Evolutionary conservation across 2,888 invertebrate genomes (phyloP).

Genomic region (Chymomyza caudatula): DNA sequence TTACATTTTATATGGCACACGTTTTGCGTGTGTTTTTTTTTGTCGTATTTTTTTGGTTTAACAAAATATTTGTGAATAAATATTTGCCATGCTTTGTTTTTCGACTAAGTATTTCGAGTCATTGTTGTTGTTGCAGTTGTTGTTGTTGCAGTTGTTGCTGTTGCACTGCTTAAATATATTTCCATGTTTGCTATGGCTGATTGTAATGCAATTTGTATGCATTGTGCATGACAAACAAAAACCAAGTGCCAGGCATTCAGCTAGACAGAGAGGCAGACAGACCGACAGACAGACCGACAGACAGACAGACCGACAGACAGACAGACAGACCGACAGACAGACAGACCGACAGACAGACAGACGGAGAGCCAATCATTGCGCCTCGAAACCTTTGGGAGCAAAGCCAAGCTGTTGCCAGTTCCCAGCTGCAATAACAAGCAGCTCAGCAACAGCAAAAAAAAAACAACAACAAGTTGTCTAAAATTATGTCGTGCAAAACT

Average conservation of each 20-base stretch:
- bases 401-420: slow-evolving; percentile 11
- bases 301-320: neutral
- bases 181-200: slow-evolving; percentile 60
- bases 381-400: neutral
- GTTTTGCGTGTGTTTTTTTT: neutral
- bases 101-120: neutral
- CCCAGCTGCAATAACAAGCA: slow-evolving; percentile 26
- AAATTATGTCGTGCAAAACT: slow-evolving; percentile 45
- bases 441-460: neutral
- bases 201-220: slow-evolving; percentile 73
- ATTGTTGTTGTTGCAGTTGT: neutral
- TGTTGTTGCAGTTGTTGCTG: neutral
- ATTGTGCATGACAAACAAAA: slow-evolving; percentile 68
- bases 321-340: slow-evolving; percentile 1
- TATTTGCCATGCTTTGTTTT: slow-evolving; percentile 45
- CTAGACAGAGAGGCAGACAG: neutral
- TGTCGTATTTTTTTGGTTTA: slow-evolving; percentile 10
- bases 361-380: slow-evolving; percentile 19
- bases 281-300: neutral
- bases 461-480: slow-evolving; percentile 16
- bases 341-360: neutral
- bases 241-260: neutral
- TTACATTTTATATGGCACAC: neutral
- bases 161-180: slow-evolving; percentile 45
- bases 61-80: slow-evolving; percentile 47